Base-by-base conservation (phyloP, 2,113 vertebrate species). In the Chloropsis hardwickii region DNA sequence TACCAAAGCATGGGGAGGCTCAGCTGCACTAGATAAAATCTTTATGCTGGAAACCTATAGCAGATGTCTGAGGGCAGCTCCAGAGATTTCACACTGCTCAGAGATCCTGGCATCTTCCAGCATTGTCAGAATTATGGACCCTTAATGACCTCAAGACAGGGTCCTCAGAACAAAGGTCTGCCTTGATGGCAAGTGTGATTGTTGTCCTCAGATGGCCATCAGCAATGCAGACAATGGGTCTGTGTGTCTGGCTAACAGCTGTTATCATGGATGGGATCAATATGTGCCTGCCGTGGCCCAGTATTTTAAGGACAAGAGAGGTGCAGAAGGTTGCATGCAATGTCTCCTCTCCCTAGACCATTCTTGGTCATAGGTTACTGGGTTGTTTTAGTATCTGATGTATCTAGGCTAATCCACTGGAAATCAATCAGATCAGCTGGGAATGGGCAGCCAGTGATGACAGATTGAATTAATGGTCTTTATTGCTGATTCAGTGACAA, bases 381-480 rank as follows among this genome's bases (percentile, higher is more conserved):
- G 72, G 82, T 86, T 93, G 84, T 86, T 90, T 56, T 84, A 65
- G 45, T 83, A 86, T 78, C 67, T 81, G 84, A 84, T 11, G 13
- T 50, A 79, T 56, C 47, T 31, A 25, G 66, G 64, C 57, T 95
- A 93, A 88, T 88, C 88, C 86, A 60, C 88, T 74, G 73, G 74
- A 86, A 95, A 89, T 94, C 89, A 89, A 91, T 92, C 54, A 85
- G 83, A 80, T 95, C 80, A 93, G 89, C 84, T 91, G 82, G 65
- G 71, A 96, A 82, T 66, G 70, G 72, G 44, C 50, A 91, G 35
- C 51, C 47, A 89, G 80, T 44, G 77, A 86, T 80, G 86, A 94
- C 91, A 95, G 94, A 93, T 40, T 12, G 27, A 86, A 82, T 91
- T 92, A 96, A 96, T 95, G 86, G 72, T 86, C 86, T 94, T 94